A percentile compares a stretch with the other conserved stretches of the same genome.
Evolutionary conservation across 2,113 vertebrate species (phyloP).

Genomic region (Atlantisia rogersi): DNA sequence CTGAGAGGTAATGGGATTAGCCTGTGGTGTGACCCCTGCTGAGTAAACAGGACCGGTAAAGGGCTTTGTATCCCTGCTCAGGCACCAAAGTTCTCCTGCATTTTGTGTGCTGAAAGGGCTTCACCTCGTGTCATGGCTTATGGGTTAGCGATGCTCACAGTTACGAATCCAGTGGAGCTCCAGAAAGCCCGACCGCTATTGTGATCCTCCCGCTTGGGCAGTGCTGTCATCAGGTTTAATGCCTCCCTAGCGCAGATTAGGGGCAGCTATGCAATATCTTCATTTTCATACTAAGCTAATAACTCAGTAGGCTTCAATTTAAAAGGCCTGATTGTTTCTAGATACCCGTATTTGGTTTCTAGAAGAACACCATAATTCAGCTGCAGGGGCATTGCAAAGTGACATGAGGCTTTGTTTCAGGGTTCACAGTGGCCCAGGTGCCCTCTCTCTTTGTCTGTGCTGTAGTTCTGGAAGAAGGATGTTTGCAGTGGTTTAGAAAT

Average conservation of each 20-base stretch:
- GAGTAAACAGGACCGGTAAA: neutral
- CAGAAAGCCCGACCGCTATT: neutral
- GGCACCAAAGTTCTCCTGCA: neutral
- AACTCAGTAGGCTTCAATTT: neutral
- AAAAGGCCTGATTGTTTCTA: slow-evolving; percentile 5
- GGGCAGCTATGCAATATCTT: neutral
- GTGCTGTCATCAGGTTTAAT: neutral
- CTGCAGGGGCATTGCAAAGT: neutral
- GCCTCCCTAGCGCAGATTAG: neutral
- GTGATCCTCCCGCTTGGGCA: neutral
- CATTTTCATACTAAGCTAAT: neutral
- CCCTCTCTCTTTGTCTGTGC: neutral
- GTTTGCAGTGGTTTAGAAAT: neutral
- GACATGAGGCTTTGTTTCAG: neutral
- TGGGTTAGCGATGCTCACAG: neutral
- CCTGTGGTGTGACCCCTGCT: neutral
- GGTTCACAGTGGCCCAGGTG: neutral
- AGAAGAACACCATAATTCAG: neutral
- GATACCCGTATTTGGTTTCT: neutral
- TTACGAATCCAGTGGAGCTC: neutral
- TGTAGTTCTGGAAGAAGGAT: neutral
- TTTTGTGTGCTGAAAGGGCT: neutral
- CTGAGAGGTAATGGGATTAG: neutral
- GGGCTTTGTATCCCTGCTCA: neutral
- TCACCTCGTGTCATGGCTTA: neutral